Evolutionary conservation across 1,140 invertebrate genomes (phyloP), one percentile per base, ranked within the genome.

Genomic region (Calliphora vicina): DNA sequence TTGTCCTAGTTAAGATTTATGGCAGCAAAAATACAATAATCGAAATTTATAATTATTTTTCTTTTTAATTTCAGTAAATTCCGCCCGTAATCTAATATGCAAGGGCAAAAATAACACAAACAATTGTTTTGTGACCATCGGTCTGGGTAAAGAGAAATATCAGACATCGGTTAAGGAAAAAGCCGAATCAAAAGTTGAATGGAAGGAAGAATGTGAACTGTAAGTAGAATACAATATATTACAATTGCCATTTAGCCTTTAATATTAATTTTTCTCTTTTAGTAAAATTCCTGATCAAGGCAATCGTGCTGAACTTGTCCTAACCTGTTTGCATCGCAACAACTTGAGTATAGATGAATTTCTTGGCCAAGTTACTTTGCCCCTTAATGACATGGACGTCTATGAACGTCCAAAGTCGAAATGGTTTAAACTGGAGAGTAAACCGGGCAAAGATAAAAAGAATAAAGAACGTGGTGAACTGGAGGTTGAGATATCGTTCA

Each of bases 131-230:
- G 97, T 98, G 87, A 97, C 97, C 81, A 98, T 99, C 88, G 96
- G 94, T 35, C 92, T 98, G 85, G 97, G 97, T 26, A 98, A 98
- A 92, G 97, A 98, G 90, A 98, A 98, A 92, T 99, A 97, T 91
- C 97, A 98, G 92, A 99, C 97, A 72, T 98, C 97, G 74, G 94
- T 98, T 83, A 98, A 98, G 91, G 96, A 98, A 91, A 97, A 97
- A 92, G 93, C 95, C 20, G 91, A 92, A 78, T 93, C 94, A 84
- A 94, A 94, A 88, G 95, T 97, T 23, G 97, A 97, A 91, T 99
- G 97, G 97, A 94, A 96, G 90, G 97, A 99, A 91, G 97, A 98
- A 93, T 99, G 97, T 91, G 97, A 99, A 92, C 91, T 99, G 93
- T 96, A 93, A 93, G 94, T 94, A 80, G 20, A 23, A 13, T 5